A percentile compares a stretch with the other conserved stretches of the same genome.
Conservation (phyloP, 1,140 invertebrate species). For the Drosophila ironensis region DNA sequence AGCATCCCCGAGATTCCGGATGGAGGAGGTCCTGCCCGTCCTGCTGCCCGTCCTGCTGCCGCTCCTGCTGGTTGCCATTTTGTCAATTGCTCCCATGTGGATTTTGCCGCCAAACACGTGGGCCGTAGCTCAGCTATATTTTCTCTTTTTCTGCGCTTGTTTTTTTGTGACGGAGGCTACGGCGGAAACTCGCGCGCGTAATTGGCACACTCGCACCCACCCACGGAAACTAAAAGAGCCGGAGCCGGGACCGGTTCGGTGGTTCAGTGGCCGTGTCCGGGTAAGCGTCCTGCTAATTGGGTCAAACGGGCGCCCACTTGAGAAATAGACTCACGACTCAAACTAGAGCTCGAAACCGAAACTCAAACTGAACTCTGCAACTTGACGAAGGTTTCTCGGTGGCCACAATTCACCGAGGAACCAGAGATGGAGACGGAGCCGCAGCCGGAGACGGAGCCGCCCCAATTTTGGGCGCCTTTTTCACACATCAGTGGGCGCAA, state of each 20-base stretch:
- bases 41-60: conserved; percentile 1
- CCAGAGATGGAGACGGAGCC: not conserved
- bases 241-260: conserved; percentile 13
- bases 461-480: conserved; percentile 59
- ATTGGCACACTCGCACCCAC: conserved; percentile 68
- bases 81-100: conserved; percentile 79
- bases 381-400: conserved; percentile 66
- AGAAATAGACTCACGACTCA: conserved; percentile 57
- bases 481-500: conserved; percentile 74
- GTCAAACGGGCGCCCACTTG: conserved; percentile 68
- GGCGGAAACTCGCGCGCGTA: conserved; percentile 72
- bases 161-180: conserved; percentile 38
- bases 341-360: conserved; percentile 26
- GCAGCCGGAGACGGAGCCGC: conserved; percentile 27
- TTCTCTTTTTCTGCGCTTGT: not conserved
- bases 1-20: conserved; percentile 7
- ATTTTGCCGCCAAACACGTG: conserved; percentile 73
- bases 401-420: conserved; percentile 22
- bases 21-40: not conserved
- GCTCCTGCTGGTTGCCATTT: conserved; percentile 58
- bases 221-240: conserved; percentile 14
- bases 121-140: conserved; percentile 4
- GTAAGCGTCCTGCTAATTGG: conserved; percentile 59
- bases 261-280: conserved; percentile 2
- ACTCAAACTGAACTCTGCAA: conserved; percentile 32